Base-by-base conservation (phyloP, 2,797 vertebrate genomes). In the Sebastiscus albofasciatus region DNA sequence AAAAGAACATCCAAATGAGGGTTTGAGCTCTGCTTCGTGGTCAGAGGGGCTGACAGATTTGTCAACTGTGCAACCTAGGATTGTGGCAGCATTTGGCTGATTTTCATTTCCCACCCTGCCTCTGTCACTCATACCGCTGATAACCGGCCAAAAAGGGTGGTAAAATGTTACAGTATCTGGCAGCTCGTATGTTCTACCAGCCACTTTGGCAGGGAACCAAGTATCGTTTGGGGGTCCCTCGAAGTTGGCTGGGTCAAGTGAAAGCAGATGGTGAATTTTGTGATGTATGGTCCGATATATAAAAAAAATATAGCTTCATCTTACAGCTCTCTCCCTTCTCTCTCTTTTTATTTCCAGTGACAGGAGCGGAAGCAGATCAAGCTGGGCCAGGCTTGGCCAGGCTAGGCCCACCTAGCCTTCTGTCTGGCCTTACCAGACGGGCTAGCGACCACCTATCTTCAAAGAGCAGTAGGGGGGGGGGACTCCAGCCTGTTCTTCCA, bases 311-410 rank as follows among this genome's bases (percentile, higher is more conserved):
- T 4, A 20, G 14, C 34, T 80, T 52, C 0, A 46, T 64, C 55
- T 86, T 16, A 68, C 46, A 70, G 6, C 39, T 69, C 4, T 71
- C 8, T 80, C 54, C 1, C 6, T 60, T 82, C 14, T 89, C 31
- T 88, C 14, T 88, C 14, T 75, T 59, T 80, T 81, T 36, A 3
- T 78, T 92, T 88, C 1, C 83, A 96, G 95, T 64, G 60, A 93
- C 75, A 77, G 90, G 87, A 73, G 80, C 12, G 8, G 18, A 66
- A 82, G 80, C 56, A 81, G 80, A 89, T 67, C 59, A 33, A 84
- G 83, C 85, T 52, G 62, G 88, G 34, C 75, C 76, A 27, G 90
- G 86, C 86, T 52, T 33, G 90, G 89, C 84, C 84, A 49, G 82
- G 70, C 83, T 55, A 46, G 85, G 83, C 86, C 86, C 56, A 58